These are phyloP conservation scores for Scaptomyza graminum DNA, from an alignment of 1,140 invertebrate species.

Conservation along the genomic window DNA sequence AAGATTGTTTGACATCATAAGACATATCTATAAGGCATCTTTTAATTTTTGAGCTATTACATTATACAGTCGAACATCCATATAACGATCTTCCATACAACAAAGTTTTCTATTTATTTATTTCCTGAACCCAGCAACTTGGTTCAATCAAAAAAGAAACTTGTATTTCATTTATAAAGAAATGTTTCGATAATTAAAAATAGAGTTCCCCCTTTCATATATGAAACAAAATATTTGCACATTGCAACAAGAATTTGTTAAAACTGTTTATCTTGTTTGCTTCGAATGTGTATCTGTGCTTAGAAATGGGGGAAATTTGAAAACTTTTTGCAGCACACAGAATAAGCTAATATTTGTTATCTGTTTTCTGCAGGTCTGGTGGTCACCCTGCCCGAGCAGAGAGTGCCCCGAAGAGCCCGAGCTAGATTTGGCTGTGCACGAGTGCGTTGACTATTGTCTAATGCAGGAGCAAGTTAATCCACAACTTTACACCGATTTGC, in stretches of 20 bases:
- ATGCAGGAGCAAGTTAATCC: constrained; percentile 84
- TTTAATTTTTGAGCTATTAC: too few relatives aligned
- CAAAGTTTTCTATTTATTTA: too few relatives aligned
- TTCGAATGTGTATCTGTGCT: not conserved
- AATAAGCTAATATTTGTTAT: constrained; percentile 25
- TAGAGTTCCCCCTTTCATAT: not conserved
- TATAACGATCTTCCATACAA: too few relatives aligned
- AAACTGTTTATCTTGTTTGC: not conserved
- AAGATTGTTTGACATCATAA: too few relatives aligned
- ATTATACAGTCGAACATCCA: too few relatives aligned
- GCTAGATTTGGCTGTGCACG: constrained; percentile 88
- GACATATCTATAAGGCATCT: too few relatives aligned
- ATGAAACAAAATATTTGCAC: not conserved
- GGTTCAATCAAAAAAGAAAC: too few relatives aligned
- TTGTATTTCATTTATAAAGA: too few relatives aligned
- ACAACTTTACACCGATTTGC: constrained; percentile 66
- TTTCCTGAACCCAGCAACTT: too few relatives aligned
- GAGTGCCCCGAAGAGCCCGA: constrained; percentile 90
- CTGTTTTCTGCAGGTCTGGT: constrained; percentile 87
- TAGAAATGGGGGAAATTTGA: not conserved
- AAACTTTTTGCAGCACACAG: not conserved
- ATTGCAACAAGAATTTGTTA: not conserved
- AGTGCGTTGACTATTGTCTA: constrained; percentile 88
- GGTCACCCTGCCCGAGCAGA: constrained; percentile 90
- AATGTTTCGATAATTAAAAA: too few relatives aligned